Conservation (phyloP, 2,113 vertebrate species). For the Anhinga anhinga region DNA sequence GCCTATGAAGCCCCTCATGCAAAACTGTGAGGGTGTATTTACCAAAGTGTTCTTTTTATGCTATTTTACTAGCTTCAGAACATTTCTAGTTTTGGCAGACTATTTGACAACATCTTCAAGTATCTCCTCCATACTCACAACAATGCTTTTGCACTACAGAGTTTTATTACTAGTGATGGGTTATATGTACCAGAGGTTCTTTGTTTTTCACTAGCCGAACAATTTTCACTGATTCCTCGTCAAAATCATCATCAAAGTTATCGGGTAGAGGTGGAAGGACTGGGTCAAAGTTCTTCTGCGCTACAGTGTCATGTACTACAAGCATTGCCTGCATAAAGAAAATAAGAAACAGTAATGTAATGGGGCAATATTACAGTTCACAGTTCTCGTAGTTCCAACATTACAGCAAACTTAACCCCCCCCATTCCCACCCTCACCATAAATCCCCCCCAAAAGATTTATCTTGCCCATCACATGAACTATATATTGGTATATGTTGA, state of each 20-base stretch:
- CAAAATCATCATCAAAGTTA: constrained; percentile 86
- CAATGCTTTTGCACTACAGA: neutral
- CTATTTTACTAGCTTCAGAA: neutral
- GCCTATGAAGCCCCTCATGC: neutral
- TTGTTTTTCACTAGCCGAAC: constrained; percentile 95
- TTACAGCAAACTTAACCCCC: neutral
- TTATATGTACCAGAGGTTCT: constrained; percentile 86
- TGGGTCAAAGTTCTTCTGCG: constrained; percentile 94
- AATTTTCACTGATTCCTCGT: constrained; percentile 96
- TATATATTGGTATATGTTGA: rapidly evolving
- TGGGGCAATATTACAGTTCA: neutral
- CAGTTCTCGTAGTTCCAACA: neutral
- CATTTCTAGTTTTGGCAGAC: neutral
- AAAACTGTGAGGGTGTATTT: neutral
- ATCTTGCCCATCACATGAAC: neutral
- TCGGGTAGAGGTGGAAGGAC: constrained; percentile 89
- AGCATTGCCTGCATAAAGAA: constrained; percentile 83
- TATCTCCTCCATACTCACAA: neutral
- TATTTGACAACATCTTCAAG: neutral
- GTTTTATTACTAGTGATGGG: neutral
- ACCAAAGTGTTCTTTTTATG: neutral
- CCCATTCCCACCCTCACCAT: neutral
- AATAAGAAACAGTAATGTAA: neutral
- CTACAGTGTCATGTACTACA: constrained; percentile 91
- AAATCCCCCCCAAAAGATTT: neutral